phyloP scores from a whole-genome alignment of 2,113 vertebrate species.

The Thymallus thymallus region DNA sequence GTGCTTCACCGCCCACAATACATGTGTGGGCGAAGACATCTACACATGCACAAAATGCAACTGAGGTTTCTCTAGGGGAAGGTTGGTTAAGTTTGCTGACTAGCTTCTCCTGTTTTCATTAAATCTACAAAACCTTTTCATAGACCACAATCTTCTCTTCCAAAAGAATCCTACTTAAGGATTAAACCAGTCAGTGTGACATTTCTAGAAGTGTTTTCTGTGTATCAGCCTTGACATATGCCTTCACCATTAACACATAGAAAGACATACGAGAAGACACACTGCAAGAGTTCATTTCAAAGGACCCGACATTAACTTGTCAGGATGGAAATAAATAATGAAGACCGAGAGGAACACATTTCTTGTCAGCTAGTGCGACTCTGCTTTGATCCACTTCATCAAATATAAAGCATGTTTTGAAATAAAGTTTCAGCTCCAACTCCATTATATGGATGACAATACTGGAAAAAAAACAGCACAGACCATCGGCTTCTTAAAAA shows the following conservation, averaged over 20 bases:
- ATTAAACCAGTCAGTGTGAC: slow-evolving; percentile 16
- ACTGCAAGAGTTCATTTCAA: slow-evolving; percentile 32
- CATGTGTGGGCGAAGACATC: background rate
- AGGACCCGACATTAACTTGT: slow-evolving; percentile 41
- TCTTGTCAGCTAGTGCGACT: slow-evolving; percentile 17
- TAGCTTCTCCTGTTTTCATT: background rate
- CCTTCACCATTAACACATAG: slow-evolving; percentile 31
- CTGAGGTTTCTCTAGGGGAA: background rate
- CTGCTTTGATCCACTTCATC: slow-evolving; percentile 40
- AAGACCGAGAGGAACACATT: slow-evolving; percentile 19
- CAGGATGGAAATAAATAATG: slow-evolving; percentile 42
- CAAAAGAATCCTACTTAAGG: background rate
- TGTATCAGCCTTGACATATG: slow-evolving; percentile 22
- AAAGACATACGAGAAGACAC: slow-evolving; percentile 5
- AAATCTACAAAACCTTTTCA: background rate
- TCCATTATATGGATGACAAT: slow-evolving; percentile 32
- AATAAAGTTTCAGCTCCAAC: slow-evolving; percentile 21
- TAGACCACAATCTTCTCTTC: background rate
- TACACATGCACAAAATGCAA: background rate
- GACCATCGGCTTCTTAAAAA: slow-evolving; percentile 12
- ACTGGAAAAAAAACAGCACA: slow-evolving; percentile 15
- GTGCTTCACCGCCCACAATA: background rate
- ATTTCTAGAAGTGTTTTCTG: slow-evolving; percentile 15
- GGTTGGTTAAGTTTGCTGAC: slow-evolving; percentile 2
- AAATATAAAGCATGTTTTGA: slow-evolving; percentile 34